These are phyloP conservation scores for Brachylomia viminalis DNA, from an alignment of 2,888 invertebrate genomes.

Conservation along the genomic window DNA sequence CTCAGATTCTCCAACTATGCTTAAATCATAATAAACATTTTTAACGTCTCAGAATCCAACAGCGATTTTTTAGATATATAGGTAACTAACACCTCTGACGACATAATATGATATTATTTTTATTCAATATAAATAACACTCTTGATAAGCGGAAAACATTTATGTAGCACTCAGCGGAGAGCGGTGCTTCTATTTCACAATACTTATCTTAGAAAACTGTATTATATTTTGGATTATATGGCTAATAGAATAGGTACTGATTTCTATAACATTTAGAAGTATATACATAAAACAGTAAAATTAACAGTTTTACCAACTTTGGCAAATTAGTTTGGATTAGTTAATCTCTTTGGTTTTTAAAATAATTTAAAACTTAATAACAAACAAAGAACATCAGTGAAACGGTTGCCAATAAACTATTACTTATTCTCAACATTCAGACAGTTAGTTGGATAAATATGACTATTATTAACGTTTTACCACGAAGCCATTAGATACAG, in stretches of 20 bases:
- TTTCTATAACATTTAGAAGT: not conserved
- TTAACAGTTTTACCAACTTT: constrained; percentile 2
- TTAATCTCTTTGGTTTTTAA: constrained; percentile 27
- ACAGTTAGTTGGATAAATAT: constrained; percentile 21
- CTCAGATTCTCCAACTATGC: not conserved
- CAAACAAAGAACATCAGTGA: not conserved
- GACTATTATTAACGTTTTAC: constrained; percentile 33
- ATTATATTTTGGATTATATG: not conserved
- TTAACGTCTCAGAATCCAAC: constrained; percentile 5
- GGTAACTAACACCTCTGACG: constrained; percentile 26
- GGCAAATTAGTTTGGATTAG: constrained; percentile 25
- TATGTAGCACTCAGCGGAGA: constrained; percentile 5
- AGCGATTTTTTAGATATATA: constrained; percentile 1
- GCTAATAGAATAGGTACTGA: constrained; percentile 2
- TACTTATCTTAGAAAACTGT: constrained; percentile 8
- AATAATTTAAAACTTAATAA: constrained; percentile 8
- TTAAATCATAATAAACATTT: constrained; percentile 9
- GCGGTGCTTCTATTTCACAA: constrained; percentile 6
- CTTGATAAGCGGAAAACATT: constrained; percentile 17
- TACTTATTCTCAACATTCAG: constrained; percentile 6
- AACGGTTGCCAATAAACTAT: constrained; percentile 11
- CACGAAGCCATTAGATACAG: constrained; percentile 58
- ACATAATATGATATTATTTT: constrained; percentile 1
- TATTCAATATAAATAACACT: constrained; percentile 9
- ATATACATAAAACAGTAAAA: not conserved